These are phyloP conservation scores for Aramus guarauna DNA, from an alignment of 2,113 vertebrate genomes.

Conservation along the genomic window DNA sequence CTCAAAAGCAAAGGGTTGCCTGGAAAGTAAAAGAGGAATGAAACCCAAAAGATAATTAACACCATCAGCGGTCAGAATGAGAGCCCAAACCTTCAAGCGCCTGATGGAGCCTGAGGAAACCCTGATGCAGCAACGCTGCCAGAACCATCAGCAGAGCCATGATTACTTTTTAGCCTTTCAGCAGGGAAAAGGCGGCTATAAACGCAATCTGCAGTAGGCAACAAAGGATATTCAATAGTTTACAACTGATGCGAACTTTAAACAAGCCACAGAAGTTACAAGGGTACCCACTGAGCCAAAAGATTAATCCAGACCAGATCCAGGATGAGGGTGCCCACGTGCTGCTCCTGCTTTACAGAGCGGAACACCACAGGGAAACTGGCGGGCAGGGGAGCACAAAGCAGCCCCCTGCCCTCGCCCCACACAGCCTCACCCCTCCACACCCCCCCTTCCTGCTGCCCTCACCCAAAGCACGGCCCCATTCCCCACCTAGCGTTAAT, in stretches of 20 bases:
- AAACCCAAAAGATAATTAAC: background rate
- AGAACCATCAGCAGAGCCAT: background rate
- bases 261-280: background rate
- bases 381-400: fast-evolving
- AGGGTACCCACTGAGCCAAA: fast-evolving
- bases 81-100: background rate
- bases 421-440: too few relatives aligned
- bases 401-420: background rate
- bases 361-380: too few relatives aligned
- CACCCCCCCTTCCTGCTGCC: too few relatives aligned
- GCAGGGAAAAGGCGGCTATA: background rate
- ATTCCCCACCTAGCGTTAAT: too few relatives aligned
- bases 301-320: fast-evolving
- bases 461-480: background rate
- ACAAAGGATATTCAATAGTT: background rate
- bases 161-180: background rate
- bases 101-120: background rate
- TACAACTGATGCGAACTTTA: background rate
- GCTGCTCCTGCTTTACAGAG: background rate
- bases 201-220: background rate
- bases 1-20: background rate
- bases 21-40: background rate
- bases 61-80: background rate
- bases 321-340: fast-evolving
- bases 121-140: background rate